Evolutionary conservation across 2,113 vertebrate genomes (phyloP).

Genomic region (Nycticryphes semicollaris): DNA sequence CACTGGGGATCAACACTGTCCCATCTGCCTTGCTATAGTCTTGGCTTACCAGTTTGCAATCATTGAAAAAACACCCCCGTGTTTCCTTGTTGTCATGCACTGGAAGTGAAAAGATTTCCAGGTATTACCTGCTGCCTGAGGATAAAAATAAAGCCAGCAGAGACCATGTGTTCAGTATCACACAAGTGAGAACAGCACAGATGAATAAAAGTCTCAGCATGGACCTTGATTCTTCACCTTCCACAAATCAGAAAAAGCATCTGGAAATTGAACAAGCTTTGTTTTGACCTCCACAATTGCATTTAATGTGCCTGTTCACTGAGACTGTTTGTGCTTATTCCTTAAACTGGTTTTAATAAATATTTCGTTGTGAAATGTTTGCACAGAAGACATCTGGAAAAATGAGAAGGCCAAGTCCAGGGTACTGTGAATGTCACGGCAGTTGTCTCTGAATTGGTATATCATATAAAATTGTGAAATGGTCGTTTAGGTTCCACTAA

Average conservation of each 20-base stretch:
- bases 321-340: background rate
- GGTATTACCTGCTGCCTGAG: background rate
- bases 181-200: background rate
- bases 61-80: background rate
- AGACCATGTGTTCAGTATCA: background rate
- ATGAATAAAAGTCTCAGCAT: background rate
- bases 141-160: background rate
- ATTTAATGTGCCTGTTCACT: background rate
- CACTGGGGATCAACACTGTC: background rate
- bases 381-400: background rate
- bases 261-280: background rate
- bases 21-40: background rate
- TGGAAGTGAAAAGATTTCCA: background rate
- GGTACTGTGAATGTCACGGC: background rate
- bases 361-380: background rate
- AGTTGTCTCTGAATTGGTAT: background rate
- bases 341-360: constrained; percentile 13
- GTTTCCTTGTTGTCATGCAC: background rate
- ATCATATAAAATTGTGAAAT: constrained; percentile 23
- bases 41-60: background rate
- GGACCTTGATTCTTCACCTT: background rate
- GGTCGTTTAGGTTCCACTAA: constrained; percentile 26
- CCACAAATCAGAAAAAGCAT: background rate
- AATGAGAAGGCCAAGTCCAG: background rate
- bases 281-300: background rate